Conservation (phyloP, 2,113 vertebrate species). For the Elanus axillaris region DNA sequence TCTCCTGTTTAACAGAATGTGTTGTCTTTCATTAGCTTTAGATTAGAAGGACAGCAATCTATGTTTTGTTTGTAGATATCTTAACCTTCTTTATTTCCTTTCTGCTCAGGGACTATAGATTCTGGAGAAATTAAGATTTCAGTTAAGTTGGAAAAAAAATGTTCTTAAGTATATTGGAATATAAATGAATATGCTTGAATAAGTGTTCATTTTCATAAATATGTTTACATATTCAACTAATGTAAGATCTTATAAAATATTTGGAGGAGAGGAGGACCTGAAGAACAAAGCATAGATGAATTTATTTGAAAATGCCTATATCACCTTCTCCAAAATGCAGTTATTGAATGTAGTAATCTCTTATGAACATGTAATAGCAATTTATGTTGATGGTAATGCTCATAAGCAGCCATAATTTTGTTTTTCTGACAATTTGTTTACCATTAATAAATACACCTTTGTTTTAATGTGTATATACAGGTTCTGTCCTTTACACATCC, state of each 20-base stretch:
- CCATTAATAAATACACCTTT: not conserved
- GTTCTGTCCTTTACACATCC: constrained; percentile 98
- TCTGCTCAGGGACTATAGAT: not conserved
- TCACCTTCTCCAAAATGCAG: not conserved
- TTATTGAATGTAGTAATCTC: not conserved
- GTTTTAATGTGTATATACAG: constrained; percentile 64
- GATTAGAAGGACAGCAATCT: not conserved
- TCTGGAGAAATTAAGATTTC: not conserved
- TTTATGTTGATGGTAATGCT: not conserved
- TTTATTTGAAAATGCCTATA: not conserved
- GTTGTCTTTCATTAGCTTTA: not conserved
- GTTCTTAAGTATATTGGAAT: not conserved
- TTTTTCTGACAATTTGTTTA: not conserved
- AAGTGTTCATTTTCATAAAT: not conserved
- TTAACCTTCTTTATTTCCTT: not conserved
- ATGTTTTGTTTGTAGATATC: not conserved
- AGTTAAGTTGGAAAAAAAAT: not conserved
- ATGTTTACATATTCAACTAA: not conserved
- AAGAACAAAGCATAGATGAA: not conserved
- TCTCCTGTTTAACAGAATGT: not conserved
- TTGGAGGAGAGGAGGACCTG: not conserved
- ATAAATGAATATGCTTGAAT: not conserved
- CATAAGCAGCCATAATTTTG: not conserved
- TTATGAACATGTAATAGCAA: not conserved
- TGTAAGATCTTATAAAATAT: not conserved